Conservation (phyloP, 2,797 vertebrate genomes). For the Antrozous pallidus region DNA sequence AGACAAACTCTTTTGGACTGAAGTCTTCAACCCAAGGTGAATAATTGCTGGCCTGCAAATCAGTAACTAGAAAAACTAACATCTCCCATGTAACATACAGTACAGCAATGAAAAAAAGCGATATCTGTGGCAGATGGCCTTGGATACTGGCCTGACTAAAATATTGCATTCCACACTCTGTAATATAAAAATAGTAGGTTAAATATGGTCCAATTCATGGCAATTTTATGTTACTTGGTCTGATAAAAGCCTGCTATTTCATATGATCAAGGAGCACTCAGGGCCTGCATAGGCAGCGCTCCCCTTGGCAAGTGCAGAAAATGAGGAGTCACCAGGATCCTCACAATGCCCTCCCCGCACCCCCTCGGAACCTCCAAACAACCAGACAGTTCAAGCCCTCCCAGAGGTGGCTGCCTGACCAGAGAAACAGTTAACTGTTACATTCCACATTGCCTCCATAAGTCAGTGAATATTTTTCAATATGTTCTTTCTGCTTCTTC, state of each 20-base stretch:
- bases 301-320: not conserved
- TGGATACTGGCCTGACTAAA: not conserved
- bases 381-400: not conserved
- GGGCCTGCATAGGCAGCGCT: too few species aligned
- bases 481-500: not conserved
- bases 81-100: rapidly evolving
- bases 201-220: not conserved
- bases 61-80: not conserved
- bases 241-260: not conserved
- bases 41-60: not conserved
- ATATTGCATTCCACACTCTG: not conserved
- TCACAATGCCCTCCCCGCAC: rapidly evolving
- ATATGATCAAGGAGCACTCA: not conserved
- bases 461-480: not conserved
- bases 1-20: not conserved
- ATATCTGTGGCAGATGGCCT: not conserved
- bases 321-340: not conserved
- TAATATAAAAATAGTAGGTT: not conserved
- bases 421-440: not conserved
- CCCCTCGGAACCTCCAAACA: not conserved
- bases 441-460: not conserved
- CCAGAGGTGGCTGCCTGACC: too few species aligned
- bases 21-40: not conserved
- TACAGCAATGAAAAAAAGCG: not conserved
- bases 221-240: not conserved